Conservation (phyloP, 2,113 vertebrate species). For the Pleuronectes platessa region DNA sequence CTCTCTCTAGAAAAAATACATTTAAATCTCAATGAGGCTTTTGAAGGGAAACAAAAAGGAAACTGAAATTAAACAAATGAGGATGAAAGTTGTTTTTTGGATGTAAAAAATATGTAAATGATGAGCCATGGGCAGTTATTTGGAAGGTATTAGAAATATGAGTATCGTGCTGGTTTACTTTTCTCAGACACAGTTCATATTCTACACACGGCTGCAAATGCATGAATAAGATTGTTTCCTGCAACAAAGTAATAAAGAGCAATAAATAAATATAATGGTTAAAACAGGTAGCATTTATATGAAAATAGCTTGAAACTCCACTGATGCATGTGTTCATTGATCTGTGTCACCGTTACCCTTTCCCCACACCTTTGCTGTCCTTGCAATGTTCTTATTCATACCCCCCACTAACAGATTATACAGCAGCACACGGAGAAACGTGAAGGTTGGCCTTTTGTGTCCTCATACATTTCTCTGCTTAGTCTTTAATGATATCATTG, state of each 20-base stretch:
- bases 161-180: too few species aligned
- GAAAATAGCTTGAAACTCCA: background rate
- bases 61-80: background rate
- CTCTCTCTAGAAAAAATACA: too few species aligned
- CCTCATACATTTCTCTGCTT: conserved; percentile 66
- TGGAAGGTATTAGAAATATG: background rate
- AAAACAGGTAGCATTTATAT: too few species aligned
- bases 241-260: too few species aligned
- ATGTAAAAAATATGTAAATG: background rate
- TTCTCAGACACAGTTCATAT: too few species aligned
- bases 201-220: too few species aligned
- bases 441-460: conserved; percentile 73
- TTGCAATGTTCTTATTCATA: conserved; percentile 57
- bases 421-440: conserved; percentile 62
- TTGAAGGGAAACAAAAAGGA: background rate
- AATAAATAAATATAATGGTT: too few species aligned
- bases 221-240: too few species aligned
- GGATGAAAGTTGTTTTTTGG: background rate
- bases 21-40: too few species aligned
- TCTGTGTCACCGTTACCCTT: conserved; percentile 65
- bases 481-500: conserved; percentile 74
- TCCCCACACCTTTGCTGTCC: conserved; percentile 57
- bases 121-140: background rate
- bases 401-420: conserved; percentile 69
- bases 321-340: conserved; percentile 34